Evolutionary conservation across 2,888 invertebrate genomes (phyloP), one percentile per base, ranked within the genome.

Genomic region (Crioceris asparagi): DNA sequence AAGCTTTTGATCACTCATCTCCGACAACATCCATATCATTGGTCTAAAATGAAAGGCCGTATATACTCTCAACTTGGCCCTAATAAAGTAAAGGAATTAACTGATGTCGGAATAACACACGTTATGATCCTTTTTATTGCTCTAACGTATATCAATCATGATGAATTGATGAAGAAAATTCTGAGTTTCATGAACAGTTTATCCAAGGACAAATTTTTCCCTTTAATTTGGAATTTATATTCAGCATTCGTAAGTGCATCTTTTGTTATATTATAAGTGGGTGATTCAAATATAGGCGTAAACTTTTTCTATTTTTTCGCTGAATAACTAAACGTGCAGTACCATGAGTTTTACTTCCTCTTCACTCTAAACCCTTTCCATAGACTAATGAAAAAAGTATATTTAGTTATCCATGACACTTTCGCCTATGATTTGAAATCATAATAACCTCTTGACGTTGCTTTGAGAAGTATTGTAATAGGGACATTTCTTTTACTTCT

Each of bases 51-150:
- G 23, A 59, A 61, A 40, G 64, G 63, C 2, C 41, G 64, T 34
- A 61, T 65, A 43, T 65, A 60, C 47, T 61, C 62, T 2, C 60
- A 60, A 41, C 47, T 64, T n/a, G 58, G 61, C 3, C 55, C 57
- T 5, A 56, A 58, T 29, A 64, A 62, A 49, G 44, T 62, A 15
- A 57, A 53, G 11, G 57, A 58, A 39, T 52, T 63, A 17, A 54
- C 51, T 12, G 53, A 57, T 27, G 46, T 46, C 26, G 62, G 62
- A 10, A 38, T 62, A 5, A 56, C 47, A 17, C 57, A 59, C 45
- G 53, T 64, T 14, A 47, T 56, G 30, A 30, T 59, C 11, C 43
- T 65, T 29, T 61, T 58, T 40, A 43, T 61, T 15, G 45, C 51
- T 11, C 45, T 64, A 31, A 44, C 52, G 2, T 46, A 41, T 29